These are phyloP conservation scores for Taeniopygia guttata DNA, from an alignment of 2,797 vertebrate species.

Conservation along the genomic window DNA sequence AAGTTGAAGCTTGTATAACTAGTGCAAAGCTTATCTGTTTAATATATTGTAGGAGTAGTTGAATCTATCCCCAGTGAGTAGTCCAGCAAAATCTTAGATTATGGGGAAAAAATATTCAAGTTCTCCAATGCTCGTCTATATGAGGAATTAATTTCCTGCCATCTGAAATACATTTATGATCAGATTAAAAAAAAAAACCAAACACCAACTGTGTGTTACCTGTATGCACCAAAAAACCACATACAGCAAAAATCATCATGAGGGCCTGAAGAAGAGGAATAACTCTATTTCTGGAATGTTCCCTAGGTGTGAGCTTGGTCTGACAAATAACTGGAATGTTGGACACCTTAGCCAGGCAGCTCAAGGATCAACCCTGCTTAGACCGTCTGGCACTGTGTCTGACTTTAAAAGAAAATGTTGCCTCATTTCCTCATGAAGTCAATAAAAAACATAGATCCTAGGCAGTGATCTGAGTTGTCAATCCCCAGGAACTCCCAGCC, in stretches of 20 bases:
- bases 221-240: neutral
- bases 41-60: neutral
- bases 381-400: neutral
- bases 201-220: neutral
- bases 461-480: neutral
- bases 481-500: neutral
- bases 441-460: neutral
- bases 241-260: neutral
- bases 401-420: neutral
- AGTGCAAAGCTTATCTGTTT: neutral
- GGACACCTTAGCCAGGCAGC: neutral
- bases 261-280: neutral
- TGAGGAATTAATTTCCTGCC: neutral
- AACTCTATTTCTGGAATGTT: neutral
- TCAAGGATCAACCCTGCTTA: neutral
- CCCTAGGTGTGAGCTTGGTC: neutral
- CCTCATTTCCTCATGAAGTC: neutral
- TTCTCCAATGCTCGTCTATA: neutral
- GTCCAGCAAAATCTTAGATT: neutral
- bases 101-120: neutral
- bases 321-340: neutral
- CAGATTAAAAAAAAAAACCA: neutral
- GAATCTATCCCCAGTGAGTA: neutral
- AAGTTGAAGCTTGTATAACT: neutral
- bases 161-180: slow-evolving; percentile 3